Base-by-base conservation (phyloP, 2,888 invertebrate genomes). In the Drosophila rubida region DNA sequence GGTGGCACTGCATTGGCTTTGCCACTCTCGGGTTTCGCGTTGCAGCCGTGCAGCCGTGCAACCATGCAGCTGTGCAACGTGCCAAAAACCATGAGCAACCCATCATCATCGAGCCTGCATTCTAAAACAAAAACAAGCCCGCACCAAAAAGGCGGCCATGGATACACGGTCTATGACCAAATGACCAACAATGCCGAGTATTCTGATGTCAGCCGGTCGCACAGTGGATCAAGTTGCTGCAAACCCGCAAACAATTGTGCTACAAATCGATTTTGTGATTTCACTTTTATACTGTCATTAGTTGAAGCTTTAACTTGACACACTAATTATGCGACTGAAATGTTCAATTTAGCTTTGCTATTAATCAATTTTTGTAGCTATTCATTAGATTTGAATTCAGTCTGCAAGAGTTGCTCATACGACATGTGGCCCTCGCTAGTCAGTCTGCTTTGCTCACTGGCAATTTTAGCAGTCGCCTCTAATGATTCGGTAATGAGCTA, bases 81-180 rank as follows among this genome's bases (percentile, higher is more conserved):
- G 88, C 87, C 88, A 69, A 83, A 82, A 75, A 57, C 50, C 45
- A 45, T 41, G 39, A 62, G 51, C 39, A 19, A 14, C 45, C 62
- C 45, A 54, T 54, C 49, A 73, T 48, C 58, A 73, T 48, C 58
- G 41, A 59, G 39, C 51, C 63, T 55, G 49, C 67, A 65, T 61
- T 59, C 61, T 60, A 44, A 64, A 53, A 61, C 62, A 64, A 61
- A 58, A 30, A 45, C 37, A 61, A 13, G 16, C 13, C 14, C 9
- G 35, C 61, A 35, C 27, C 27, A 19, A 65, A 69, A 80, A 75
- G 49, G 39, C 55, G 46, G 53, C 30, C 78, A 69, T 49, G 60
- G 61, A 37, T 63, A 44, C 19, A 48, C 19, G 27, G 19, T 39
- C 39, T 49, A 22, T 44, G 55, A 57, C 55, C 48, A 50, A 73